These are phyloP conservation scores for Xyrichtys novacula DNA, from an alignment of 2,797 vertebrate genomes.

Conservation along the genomic window DNA sequence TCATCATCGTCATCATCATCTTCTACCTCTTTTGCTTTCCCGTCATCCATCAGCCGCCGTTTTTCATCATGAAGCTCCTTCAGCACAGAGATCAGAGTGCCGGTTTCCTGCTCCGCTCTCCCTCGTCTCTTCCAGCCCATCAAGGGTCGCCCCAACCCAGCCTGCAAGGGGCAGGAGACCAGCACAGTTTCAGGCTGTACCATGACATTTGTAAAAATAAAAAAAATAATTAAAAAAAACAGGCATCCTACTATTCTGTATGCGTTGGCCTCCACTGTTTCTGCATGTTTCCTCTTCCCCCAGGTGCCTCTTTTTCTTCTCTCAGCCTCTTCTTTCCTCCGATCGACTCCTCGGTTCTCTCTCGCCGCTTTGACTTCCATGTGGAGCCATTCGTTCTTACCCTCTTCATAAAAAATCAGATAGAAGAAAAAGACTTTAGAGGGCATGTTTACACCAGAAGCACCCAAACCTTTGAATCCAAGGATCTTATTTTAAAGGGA, in stretches of 20 bases:
- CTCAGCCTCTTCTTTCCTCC: slow-evolving; percentile 4
- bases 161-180: slow-evolving; percentile 39
- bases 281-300: slow-evolving; percentile 63
- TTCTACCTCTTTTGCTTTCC: slow-evolving; percentile 53
- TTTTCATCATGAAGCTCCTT: slow-evolving; percentile 68
- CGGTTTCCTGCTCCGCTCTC: slow-evolving; percentile 31
- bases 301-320: slow-evolving; percentile 61
- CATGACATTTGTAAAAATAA: background rate
- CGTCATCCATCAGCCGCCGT: slow-evolving; percentile 60
- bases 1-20: slow-evolving; percentile 39
- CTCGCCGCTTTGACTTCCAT: slow-evolving; percentile 25
- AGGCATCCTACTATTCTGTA: slow-evolving; percentile 76
- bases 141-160: slow-evolving; percentile 65
- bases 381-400: slow-evolving; percentile 6
- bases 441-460: background rate
- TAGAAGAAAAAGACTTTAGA: background rate
- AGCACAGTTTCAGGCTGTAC: background rate
- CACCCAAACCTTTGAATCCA: background rate
- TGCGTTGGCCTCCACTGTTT: slow-evolving; percentile 62
- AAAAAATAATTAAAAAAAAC: background rate
- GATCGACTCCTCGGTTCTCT: slow-evolving; percentile 18
- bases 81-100: slow-evolving; percentile 53
- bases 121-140: slow-evolving; percentile 63
- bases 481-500: background rate
- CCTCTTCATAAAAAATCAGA: slow-evolving; percentile 29